Evolutionary conservation across 2,888 invertebrate species (phyloP).

Genomic region (Synergus umbraculus): DNA sequence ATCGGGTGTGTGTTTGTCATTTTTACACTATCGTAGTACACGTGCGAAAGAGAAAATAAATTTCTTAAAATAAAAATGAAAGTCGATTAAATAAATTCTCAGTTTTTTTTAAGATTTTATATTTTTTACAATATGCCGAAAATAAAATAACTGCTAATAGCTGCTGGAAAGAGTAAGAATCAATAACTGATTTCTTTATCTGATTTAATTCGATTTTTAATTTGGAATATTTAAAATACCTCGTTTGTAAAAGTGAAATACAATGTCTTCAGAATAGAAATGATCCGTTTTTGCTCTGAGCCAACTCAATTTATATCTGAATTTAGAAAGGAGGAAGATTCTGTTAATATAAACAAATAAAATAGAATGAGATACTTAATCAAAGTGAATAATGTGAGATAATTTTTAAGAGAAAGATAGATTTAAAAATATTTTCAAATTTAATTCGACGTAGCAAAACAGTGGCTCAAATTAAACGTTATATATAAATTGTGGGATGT

Average conservation of each 20-base stretch:
- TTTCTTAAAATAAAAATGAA: not conserved
- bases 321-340: not conserved
- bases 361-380: not conserved
- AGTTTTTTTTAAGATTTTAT: not conserved
- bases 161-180: not conserved
- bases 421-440: not conserved
- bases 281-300: no score
- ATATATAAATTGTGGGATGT: not conserved
- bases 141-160: not conserved
- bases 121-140: not conserved
- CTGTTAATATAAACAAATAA: not conserved
- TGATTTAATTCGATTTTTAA: not conserved
- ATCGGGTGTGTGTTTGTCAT: constrained; percentile 49
- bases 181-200: not conserved
- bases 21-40: not conserved
- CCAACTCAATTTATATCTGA: not conserved
- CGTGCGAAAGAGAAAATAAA: not conserved
- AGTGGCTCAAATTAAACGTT: not conserved
- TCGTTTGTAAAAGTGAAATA: no score
- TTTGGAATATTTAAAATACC: no score
- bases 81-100: not conserved
- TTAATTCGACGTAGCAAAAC: not conserved
- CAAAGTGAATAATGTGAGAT: not conserved
- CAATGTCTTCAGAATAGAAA: no score
- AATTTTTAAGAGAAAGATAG: not conserved